These are phyloP conservation scores for Macaria liturata DNA, from an alignment of 2,888 invertebrate species.

Conservation along the genomic window DNA sequence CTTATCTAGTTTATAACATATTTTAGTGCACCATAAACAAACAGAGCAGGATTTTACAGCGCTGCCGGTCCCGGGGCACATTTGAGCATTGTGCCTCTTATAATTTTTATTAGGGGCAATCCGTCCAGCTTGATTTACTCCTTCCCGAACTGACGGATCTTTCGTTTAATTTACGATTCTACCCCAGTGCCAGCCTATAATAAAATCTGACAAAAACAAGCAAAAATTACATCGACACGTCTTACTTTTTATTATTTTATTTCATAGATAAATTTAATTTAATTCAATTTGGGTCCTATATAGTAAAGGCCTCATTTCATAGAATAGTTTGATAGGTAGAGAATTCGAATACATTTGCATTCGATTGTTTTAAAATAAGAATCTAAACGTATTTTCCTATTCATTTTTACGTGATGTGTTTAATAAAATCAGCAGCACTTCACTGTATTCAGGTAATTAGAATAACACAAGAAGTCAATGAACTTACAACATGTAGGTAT, in stretches of 20 bases:
- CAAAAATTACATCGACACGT: conserved; percentile 68
- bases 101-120: conserved; percentile 84
- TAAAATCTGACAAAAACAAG: conserved; percentile 78
- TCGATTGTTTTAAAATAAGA: conserved; percentile 7
- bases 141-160: conserved; percentile 83
- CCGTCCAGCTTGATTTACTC: conserved; percentile 82
- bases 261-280: conserved; percentile 18
- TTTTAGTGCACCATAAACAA: conserved; percentile 83
- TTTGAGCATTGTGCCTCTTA: conserved; percentile 81
- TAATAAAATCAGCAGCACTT: conserved; percentile 8
- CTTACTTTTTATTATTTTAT: conserved; percentile 39
- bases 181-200: conserved; percentile 73
- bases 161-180: conserved; percentile 80
- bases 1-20: conserved; percentile 83
- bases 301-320: background rate
- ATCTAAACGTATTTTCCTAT: conserved; percentile 7
- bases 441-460: conserved; percentile 11
- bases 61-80: conserved; percentile 77
- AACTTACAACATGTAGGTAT: conserved; percentile 19
- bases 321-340: no score
- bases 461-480: conserved; percentile 15
- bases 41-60: conserved; percentile 81
- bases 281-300: conserved; percentile 6
- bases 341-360: background rate
- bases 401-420: conserved; percentile 7